These are phyloP conservation scores for Brachionus paranguensis DNA, from an alignment of 1,140 invertebrate genomes.

Conservation along the genomic window DNA sequence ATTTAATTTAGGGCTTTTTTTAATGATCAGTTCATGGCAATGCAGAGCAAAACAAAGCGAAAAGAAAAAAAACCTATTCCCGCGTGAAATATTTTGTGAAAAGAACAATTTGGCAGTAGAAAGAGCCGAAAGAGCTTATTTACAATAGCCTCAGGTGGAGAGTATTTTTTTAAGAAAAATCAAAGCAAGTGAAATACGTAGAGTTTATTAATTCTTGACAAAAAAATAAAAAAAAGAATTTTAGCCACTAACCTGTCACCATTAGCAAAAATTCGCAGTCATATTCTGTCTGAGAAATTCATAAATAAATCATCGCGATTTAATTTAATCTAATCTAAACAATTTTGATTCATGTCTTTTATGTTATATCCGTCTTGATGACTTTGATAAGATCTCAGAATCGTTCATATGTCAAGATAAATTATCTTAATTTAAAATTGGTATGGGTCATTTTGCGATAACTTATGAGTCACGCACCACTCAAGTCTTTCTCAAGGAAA, in stretches of 20 bases:
- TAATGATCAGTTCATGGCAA: neutral
- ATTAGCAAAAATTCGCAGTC: neutral
- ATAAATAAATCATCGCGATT: neutral
- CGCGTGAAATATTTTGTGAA: neutral
- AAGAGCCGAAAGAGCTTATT: neutral
- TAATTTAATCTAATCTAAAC: conserved; percentile 15
- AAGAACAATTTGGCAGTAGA: neutral
- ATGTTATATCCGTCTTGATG: neutral
- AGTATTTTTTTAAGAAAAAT: neutral
- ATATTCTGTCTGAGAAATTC: neutral
- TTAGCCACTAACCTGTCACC: neutral
- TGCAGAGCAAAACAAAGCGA: neutral
- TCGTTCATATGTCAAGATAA: neutral
- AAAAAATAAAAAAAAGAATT: neutral
- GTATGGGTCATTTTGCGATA: neutral
- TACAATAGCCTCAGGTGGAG: neutral
- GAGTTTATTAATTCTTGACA: neutral
- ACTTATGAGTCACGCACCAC: neutral
- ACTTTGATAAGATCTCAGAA: neutral
- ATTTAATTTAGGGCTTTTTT: neutral
- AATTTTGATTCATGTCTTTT: conserved; percentile 28
- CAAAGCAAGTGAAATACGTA: neutral
- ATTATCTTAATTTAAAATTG: neutral
- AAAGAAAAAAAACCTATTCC: neutral
- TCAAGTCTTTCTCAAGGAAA: neutral